These are phyloP conservation scores for Zaprionus nigranus DNA, from an alignment of 1,140 invertebrate species.

Conservation along the genomic window DNA sequence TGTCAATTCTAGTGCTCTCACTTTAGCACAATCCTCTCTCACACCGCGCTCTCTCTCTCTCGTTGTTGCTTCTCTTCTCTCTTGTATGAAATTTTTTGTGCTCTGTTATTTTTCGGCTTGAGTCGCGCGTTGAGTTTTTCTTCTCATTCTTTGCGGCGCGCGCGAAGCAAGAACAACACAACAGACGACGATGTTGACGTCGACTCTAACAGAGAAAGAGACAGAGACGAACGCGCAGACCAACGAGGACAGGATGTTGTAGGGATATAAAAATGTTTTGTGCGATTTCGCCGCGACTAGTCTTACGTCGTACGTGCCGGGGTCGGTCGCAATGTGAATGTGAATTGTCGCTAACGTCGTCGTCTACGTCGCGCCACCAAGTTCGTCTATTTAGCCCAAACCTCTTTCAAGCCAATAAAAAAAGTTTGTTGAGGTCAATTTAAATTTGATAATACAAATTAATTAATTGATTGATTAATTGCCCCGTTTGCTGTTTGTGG, in stretches of 20 bases:
- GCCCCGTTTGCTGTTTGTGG: background rate
- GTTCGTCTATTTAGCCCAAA: background rate
- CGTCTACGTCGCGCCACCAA: conserved; percentile 49
- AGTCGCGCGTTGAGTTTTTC: conserved; percentile 64
- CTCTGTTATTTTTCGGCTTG: conserved; percentile 75
- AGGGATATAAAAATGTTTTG: conserved; percentile 84
- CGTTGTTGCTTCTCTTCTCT: conserved; percentile 18
- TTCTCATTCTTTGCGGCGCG: conserved; percentile 78
- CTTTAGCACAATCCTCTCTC: conserved; percentile 9
- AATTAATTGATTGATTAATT: conserved; percentile 29
- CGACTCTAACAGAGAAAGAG: conserved; percentile 24
- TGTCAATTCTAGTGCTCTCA: background rate
- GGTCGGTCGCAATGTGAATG: conserved; percentile 82
- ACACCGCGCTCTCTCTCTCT: conserved; percentile 20
- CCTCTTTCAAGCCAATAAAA: background rate
- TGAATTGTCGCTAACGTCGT: conserved; percentile 23
- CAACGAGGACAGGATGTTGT: conserved; percentile 64
- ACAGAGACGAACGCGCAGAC: conserved; percentile 33
- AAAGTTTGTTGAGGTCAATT: background rate
- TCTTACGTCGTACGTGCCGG: conserved; percentile 83
- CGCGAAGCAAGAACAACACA: conserved; percentile 69
- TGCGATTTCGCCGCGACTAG: conserved; percentile 80
- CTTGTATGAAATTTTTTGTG: conserved; percentile 58
- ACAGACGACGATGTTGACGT: conserved; percentile 50
- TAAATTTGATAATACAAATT: conserved; percentile 41